Evolutionary conservation across 2,113 vertebrate species (phyloP), one percentile per base, ranked within the genome.

Genomic region (Enhydra lutris): DNA sequence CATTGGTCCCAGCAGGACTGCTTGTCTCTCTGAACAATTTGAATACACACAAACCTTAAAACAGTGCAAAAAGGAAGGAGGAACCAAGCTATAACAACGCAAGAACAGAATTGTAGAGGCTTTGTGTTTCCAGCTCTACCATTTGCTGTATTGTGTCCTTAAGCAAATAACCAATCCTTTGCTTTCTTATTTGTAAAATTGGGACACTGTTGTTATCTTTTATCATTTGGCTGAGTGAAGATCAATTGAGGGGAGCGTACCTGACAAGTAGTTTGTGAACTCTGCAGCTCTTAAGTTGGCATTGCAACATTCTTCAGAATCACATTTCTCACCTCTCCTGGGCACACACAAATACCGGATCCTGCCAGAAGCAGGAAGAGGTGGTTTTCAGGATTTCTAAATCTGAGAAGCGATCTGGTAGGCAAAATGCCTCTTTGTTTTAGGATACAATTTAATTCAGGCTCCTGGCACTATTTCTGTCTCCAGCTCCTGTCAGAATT

Each of bases 391-490:
- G 80, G 63, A 65, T 95, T 94, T 97, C 79, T 94, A 96, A 78
- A 78, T 89, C 83, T 93, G 74, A 87, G 4, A 94, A 50, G 61
- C 45, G 26, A 92, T 84, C 59, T n/a, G 74, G 29, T 73, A 95
- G 90, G 50, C 91, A 97, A 87, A 98, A 95, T 83, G 74, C 50
- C 84, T 95, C 80, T 93, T 97, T 98, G 85, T 96, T 96, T 96
- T 94, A 78, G 57, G 17, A 63, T 55, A 47, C n/a, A 73, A 14
- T 59, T 57, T 91, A 84, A 88, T 6, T 71, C 59, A 5, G 65
- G 55, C 83, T 76, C 17, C 31, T 81, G 89, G 21, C 52, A 69
- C 39, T 85, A 1, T 94, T 97, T 96, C 85, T 97, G 36, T 82
- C 15, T 91, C 24, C 20, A 74, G 6, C 55, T 90, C 42, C 11